phyloP scores from a whole-genome alignment of 1,140 invertebrate species.

The Lasioglossum albipes region DNA sequence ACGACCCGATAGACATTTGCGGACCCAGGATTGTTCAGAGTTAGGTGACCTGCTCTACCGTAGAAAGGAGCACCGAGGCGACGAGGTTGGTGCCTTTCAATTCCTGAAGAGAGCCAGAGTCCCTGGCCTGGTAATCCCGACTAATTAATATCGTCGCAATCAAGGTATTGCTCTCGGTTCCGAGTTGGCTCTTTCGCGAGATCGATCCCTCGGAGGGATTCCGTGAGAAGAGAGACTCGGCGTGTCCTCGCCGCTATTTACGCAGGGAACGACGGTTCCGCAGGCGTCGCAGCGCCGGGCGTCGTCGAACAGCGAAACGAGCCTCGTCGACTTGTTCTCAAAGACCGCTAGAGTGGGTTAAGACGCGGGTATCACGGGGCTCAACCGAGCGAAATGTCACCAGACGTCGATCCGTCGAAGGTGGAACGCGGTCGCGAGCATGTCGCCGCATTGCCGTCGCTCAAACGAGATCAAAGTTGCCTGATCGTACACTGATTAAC shows the following conservation, averaged over 20 bases:
- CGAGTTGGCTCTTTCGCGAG: background rate
- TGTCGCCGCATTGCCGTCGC: background rate
- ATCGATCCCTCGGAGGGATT: slow-evolving; percentile 41
- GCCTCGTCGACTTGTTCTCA: background rate
- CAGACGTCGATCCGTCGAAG: background rate
- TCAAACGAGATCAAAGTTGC: slow-evolving; percentile 25
- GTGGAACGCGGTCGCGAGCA: background rate
- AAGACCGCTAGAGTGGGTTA: background rate
- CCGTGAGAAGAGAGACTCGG: background rate
- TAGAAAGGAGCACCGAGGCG: background rate
- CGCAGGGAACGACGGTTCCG: slow-evolving; percentile 4
- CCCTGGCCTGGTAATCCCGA: background rate
- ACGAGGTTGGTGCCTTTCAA: slow-evolving; percentile 8
- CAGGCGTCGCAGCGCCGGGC: background rate
- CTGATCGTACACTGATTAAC: background rate
- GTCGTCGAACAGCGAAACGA: background rate
- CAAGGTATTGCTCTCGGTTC: slow-evolving; percentile 42
- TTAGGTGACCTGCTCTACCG: no score
- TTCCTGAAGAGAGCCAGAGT: background rate
- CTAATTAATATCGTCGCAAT: slow-evolving; percentile 56
- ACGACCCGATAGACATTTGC: no score
- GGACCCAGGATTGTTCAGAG: no score
- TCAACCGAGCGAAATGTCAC: slow-evolving; percentile 18
- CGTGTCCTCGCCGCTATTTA: slow-evolving; percentile 24
- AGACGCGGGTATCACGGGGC: background rate